phyloP scores from a whole-genome alignment of 2,888 invertebrate genomes.

The Tachina lurida region DNA sequence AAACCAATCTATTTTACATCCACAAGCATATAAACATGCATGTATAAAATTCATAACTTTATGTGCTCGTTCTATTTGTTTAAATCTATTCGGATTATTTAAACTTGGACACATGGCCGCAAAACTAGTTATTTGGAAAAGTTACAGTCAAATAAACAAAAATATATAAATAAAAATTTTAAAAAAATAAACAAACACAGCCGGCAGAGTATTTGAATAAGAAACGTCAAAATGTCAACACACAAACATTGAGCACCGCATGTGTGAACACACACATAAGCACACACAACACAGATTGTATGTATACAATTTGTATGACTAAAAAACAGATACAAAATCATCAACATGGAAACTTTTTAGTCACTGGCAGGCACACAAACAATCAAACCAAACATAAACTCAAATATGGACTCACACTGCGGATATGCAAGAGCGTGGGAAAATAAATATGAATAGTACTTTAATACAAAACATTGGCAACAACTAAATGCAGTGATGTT shows the following conservation, averaged over 20 bases:
- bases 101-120: conserved; percentile 31
- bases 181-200: conserved; percentile 3
- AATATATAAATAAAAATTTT: not conserved
- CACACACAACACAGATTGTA: too few relatives aligned
- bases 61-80: not conserved
- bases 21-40: too few relatives aligned
- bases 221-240: conserved; percentile 39
- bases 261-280: not conserved
- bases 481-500: conserved; percentile 37
- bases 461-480: conserved; percentile 53
- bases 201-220: conserved; percentile 51
- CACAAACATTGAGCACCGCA: not conserved
- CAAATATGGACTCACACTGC: conserved; percentile 37
- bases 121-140: conserved; percentile 46
- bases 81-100: conserved; percentile 3
- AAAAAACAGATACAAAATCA: conserved; percentile 27
- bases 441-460: conserved; percentile 66
- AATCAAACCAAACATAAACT: conserved; percentile 2
- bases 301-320: not conserved
- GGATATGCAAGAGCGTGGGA: conserved; percentile 70
- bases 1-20: conserved; percentile 1
- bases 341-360: conserved; percentile 51
- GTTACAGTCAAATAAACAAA: conserved; percentile 34
- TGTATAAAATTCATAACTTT: not conserved
- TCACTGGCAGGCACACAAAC: conserved; percentile 17